Percentiles rank a stretch among this genome's conserved stretches.
phyloP scores from a whole-genome alignment of 1,140 invertebrate species.

The Idris sp. region DNA sequence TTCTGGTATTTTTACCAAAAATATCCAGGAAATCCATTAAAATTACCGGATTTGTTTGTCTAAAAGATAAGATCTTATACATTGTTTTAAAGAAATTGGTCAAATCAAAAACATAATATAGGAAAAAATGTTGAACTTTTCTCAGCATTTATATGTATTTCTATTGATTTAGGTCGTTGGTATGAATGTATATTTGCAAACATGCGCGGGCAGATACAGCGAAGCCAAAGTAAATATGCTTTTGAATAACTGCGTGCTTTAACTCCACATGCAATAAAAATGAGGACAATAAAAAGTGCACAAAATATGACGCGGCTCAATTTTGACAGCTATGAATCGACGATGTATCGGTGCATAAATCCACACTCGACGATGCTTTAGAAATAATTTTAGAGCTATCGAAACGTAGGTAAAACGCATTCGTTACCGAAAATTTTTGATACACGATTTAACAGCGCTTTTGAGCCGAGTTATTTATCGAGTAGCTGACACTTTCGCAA shows the following conservation, averaged over 20 bases:
- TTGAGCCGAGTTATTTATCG: conserved; percentile 22
- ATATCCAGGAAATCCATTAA: too few species aligned
- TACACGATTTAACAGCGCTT: conserved; percentile 28
- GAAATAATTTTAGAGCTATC: conserved; percentile 51
- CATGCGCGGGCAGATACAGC: conserved; percentile 25
- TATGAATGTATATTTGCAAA: conserved; percentile 15
- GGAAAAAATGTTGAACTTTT: too few species aligned
- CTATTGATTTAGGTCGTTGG: conserved; percentile 1
- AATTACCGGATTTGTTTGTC: too few species aligned
- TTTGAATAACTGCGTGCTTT: conserved; percentile 39
- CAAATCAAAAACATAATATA: too few species aligned
- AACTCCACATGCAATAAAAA: conserved; percentile 46
- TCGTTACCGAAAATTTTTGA: conserved; percentile 41
- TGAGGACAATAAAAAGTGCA: conserved; percentile 41
- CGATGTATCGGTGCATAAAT: conserved; percentile 30
- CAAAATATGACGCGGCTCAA: conserved; percentile 42
- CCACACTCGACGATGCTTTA: conserved; percentile 26
- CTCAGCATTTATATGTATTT: conserved; percentile 13
- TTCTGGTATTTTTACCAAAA: too few species aligned
- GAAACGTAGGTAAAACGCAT: conserved; percentile 18
- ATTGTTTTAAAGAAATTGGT: too few species aligned
- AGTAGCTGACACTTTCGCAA: conserved; percentile 31
- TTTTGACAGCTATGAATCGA: conserved; percentile 50
- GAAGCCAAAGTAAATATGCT: conserved; percentile 46
- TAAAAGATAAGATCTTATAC: too few species aligned